A percentile compares a stretch with the other conserved stretches of the same genome.
Evolutionary conservation across 23 tunicate genomes (phyloP).

Genomic region (Halocynthia roretzi): DNA sequence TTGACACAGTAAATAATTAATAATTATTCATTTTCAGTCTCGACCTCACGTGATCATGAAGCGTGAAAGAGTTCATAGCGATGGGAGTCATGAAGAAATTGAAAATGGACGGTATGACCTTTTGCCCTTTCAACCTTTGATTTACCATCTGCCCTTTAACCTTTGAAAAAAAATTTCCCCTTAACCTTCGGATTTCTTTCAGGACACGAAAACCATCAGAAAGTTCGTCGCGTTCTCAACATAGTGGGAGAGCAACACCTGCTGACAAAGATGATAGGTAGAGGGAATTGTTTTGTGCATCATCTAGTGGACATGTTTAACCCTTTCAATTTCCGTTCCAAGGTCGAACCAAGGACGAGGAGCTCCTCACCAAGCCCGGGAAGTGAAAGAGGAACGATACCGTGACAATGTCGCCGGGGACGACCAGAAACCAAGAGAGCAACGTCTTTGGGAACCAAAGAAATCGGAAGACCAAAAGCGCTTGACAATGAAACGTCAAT

Average conservation of each 20-base stretch:
- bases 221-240: conserved; percentile 59
- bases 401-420: conserved; percentile 38
- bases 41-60: conserved; percentile 57
- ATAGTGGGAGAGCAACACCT: conserved; percentile 35
- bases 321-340: too few species aligned
- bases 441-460: conserved; percentile 41
- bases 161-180: not conserved
- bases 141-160: not conserved
- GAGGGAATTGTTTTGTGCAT: not conserved
- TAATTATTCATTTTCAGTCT: too few species aligned
- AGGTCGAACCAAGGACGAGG: too few species aligned
- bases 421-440: conserved; percentile 32
- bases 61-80: conserved; percentile 43
- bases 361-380: not conserved
- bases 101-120: conserved; percentile 23
- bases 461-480: conserved; percentile 36
- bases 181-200: conserved; percentile 5
- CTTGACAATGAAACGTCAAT: conserved; percentile 42
- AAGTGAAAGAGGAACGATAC: conserved; percentile 20
- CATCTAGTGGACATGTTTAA: too few species aligned
- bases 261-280: conserved; percentile 36
- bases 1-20: too few species aligned
- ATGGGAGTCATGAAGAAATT: conserved; percentile 15
- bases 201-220: conserved; percentile 55
- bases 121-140: too few species aligned